These are phyloP conservation scores for Catonia carolina DNA, from an alignment of 2,888 invertebrate genomes.

Conservation along the genomic window DNA sequence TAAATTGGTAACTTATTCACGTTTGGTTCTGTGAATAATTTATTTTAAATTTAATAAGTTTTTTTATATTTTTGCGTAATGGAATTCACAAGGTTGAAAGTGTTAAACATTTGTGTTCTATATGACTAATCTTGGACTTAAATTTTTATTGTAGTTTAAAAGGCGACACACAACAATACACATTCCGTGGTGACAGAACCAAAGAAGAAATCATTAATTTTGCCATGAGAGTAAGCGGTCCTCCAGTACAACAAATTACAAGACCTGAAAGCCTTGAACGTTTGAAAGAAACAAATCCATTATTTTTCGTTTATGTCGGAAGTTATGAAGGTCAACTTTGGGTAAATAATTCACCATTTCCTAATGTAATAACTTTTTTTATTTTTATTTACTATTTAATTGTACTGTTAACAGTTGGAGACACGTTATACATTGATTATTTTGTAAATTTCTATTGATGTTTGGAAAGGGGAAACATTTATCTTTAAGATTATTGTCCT, in stretches of 20 bases:
- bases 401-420: no score
- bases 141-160: slow-evolving; percentile 62
- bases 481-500: no score
- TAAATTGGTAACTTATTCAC: no score
- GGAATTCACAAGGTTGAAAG: no score
- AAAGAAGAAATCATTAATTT: slow-evolving; percentile 88
- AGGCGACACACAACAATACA: slow-evolving; percentile 62
- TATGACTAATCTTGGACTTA: no score
- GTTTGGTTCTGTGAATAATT: no score
- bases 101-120: no score
- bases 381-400: not conserved
- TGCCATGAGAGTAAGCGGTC: slow-evolving; percentile 79
- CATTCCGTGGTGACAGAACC: slow-evolving; percentile 77
- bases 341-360: slow-evolving; percentile 53
- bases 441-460: not conserved
- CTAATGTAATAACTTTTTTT: not conserved
- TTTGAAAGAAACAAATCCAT: slow-evolving; percentile 63
- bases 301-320: slow-evolving; percentile 87
- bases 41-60: no score
- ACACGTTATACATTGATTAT: not conserved
- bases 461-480: not conserved
- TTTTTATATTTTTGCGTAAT: no score
- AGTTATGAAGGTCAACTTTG: slow-evolving; percentile 66
- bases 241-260: slow-evolving; percentile 74
- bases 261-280: slow-evolving; percentile 70